These are phyloP conservation scores for Capreolus pygargus DNA, from an alignment of 2,113 vertebrate species.

Conservation along the genomic window DNA sequence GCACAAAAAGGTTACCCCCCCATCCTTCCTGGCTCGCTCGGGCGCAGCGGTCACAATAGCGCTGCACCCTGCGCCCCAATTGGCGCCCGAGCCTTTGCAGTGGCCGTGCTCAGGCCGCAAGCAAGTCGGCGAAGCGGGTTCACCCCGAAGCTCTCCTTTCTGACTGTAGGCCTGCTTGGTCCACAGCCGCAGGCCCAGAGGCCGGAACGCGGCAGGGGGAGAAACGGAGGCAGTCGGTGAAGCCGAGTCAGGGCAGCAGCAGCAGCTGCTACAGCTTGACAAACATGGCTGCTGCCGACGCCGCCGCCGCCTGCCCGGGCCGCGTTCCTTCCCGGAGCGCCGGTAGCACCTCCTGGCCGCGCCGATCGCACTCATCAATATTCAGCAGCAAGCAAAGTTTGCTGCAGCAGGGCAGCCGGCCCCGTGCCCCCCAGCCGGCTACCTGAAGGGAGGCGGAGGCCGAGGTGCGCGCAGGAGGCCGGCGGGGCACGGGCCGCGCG, in stretches of 20 bases:
- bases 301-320: slow-evolving; percentile 67
- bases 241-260: slow-evolving; percentile 49
- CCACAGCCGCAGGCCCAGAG: background rate
- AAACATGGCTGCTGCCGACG: slow-evolving; percentile 79
- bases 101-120: slow-evolving; percentile 21
- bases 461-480: slow-evolving; percentile 41
- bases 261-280: slow-evolving; percentile 68
- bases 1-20: slow-evolving; percentile 63
- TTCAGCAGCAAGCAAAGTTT: slow-evolving; percentile 65
- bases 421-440: slow-evolving; percentile 23
- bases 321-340: slow-evolving; percentile 58
- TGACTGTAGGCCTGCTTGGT: background rate
- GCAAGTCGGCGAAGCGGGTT: background rate
- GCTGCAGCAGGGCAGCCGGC: slow-evolving; percentile 48
- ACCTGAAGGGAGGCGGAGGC: slow-evolving; percentile 51
- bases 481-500: slow-evolving; percentile 51
- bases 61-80: slow-evolving; percentile 64
- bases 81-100: slow-evolving; percentile 43
- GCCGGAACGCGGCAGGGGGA: background rate
- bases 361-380: slow-evolving; percentile 35
- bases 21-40: slow-evolving; percentile 31
- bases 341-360: slow-evolving; percentile 41
- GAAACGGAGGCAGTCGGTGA: slow-evolving; percentile 27
- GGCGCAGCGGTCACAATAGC: slow-evolving; percentile 76
- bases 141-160: slow-evolving; percentile 42